A percentile compares a stretch with the other conserved stretches of the same genome.
phyloP scores from a whole-genome alignment of 2,888 invertebrate genomes.

The Stictocephala bisonia region DNA sequence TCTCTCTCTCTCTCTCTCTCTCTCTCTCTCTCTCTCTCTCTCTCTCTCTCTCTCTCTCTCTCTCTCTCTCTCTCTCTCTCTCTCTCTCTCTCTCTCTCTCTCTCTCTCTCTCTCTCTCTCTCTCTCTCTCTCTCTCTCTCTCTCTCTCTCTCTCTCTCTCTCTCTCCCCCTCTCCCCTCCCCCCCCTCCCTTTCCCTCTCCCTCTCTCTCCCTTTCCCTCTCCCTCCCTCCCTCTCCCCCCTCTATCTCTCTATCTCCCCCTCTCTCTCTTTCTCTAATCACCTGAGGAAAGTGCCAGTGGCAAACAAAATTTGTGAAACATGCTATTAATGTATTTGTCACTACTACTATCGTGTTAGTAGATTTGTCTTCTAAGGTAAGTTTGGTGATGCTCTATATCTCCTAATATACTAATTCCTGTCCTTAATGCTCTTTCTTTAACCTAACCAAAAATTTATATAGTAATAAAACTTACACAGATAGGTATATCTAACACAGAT shows the following conservation, averaged over 20 bases:
- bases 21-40: neutral
- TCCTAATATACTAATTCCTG: too few relatives aligned
- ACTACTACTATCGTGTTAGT: too few relatives aligned
- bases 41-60: neutral
- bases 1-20: neutral
- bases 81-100: neutral
- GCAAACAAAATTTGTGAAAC: too few relatives aligned
- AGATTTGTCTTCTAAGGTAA: too few relatives aligned
- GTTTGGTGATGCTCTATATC: too few relatives aligned
- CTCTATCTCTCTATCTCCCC: neutral
- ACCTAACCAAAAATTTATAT: too few relatives aligned
- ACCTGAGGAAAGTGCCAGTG: too few relatives aligned
- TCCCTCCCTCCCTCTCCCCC: neutral
- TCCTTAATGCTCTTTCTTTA: too few relatives aligned
- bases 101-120: neutral
- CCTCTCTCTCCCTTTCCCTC: neutral
- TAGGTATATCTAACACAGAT: too few relatives aligned
- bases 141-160: neutral
- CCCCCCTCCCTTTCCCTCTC: slow-evolving; percentile 6
- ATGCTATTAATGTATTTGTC: too few relatives aligned
- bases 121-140: neutral
- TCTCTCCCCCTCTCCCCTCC: neutral
- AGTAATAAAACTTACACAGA: too few relatives aligned
- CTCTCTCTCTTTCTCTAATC: neutral
- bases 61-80: neutral